Evolutionary conservation across 1,140 invertebrate species (phyloP), one percentile per base, ranked within the genome.

Genomic region (Atta cephalotes): DNA sequence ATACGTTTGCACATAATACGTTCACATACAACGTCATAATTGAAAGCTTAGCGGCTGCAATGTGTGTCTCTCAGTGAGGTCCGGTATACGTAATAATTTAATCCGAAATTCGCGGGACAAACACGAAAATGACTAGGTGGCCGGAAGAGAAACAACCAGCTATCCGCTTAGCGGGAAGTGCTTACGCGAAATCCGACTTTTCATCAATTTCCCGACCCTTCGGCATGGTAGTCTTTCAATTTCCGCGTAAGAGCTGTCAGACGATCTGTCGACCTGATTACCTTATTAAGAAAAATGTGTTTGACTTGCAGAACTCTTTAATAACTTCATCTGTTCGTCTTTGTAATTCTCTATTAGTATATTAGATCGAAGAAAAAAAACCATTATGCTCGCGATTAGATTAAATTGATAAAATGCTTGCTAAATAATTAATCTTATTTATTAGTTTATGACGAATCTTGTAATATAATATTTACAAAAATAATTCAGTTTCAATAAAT

Each of bases 31-130:
- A 74, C 45, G 21, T 65, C 63, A 81, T 92, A 92, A 92, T 92
- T 92, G 89, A 84, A 92, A 92, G 91, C 91, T 91, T 91, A 88
- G 89, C 84, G 80, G 79, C 74, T 65, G 49, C 70, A 74, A 86
- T 86, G 87, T 82, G 60, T 72, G 70, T 72, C 31, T 58, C 76
- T 70, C 63, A 63, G 53, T 65, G 66, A 78, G 72, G 31, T 66
- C 35, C 31, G 28, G 49, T 88, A 76, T 77, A 76, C 82, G 88
- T 87, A 91, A 91, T 92, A 88, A 90, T 91, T 92, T 91, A 85
- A 90, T 66, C 78, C 71, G 76, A 25, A 90, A 28, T 90, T 90
- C 53, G 35, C 71, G 65, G 78, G 71, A 77, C 70, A 84, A 90
- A 87, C 76, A 84, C 56, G 90, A 88, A 90, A 91, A 88, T 82